phyloP scores from a whole-genome alignment of 2,888 invertebrate genomes.

The Aleiodes leptofemur region DNA sequence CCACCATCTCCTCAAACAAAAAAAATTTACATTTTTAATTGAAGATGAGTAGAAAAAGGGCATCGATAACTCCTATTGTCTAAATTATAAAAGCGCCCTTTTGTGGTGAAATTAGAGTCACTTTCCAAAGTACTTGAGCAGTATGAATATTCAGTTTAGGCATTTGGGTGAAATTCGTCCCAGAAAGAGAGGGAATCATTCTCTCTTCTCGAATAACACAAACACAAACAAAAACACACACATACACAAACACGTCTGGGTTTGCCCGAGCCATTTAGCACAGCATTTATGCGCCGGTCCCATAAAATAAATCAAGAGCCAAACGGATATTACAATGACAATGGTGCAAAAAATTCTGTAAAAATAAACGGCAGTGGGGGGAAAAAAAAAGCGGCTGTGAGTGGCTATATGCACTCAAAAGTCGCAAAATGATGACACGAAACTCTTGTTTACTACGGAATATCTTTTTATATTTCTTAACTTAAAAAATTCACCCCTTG shows the following conservation, averaged over 20 bases:
- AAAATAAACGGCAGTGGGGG: conserved; percentile 9
- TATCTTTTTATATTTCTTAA: conserved; percentile 18
- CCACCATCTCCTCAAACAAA: not conserved
- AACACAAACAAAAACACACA: not conserved
- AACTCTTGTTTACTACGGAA: conserved; percentile 28
- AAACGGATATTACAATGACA: conserved; percentile 68
- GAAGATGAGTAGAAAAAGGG: conserved; percentile 15
- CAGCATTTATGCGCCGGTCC: conserved; percentile 61
- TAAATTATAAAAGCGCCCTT: conserved; percentile 8
- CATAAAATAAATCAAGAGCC: conserved; percentile 69
- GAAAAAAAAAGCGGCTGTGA: not conserved
- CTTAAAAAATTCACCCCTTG: not conserved
- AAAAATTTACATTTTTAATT: not conserved
- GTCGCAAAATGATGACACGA: conserved; percentile 27
- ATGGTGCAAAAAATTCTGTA: conserved; percentile 52
- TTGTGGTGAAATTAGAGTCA: conserved; percentile 31
- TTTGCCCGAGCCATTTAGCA: conserved; percentile 56
- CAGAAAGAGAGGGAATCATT: conserved; percentile 16
- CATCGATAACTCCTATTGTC: conserved; percentile 9
- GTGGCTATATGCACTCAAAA: conserved; percentile 10
- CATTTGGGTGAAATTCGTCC: conserved; percentile 49
- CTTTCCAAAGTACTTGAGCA: conserved; percentile 20
- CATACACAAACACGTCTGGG: conserved; percentile 38
- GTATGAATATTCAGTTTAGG: conserved; percentile 47
- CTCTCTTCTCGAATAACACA: conserved; percentile 43